Percentiles rank a stretch among this genome's conserved stretches.
Conservation (phyloP, 2,797 vertebrate species). For the Artibeus jamaicensis region DNA sequence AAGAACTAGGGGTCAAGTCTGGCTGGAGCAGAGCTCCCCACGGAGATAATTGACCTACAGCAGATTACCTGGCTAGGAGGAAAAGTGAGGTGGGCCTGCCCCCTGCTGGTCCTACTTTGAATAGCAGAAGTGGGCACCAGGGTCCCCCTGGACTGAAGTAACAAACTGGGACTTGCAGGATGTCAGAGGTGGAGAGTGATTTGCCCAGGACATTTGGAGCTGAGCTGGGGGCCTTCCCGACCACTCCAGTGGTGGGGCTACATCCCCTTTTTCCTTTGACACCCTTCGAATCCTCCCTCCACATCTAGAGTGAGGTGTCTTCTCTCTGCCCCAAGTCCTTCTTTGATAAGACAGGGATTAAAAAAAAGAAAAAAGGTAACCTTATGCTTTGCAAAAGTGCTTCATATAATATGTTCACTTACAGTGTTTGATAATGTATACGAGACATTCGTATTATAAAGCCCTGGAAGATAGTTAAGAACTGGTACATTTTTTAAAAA, state of each 20-base stretch:
- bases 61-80: neutral
- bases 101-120: slow-evolving; percentile 39
- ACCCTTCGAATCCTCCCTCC: neutral
- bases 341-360: neutral
- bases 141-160: neutral
- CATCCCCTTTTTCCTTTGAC: neutral
- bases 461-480: neutral
- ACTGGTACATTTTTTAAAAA: neutral
- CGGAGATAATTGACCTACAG: neutral
- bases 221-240: neutral
- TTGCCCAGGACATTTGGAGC: neutral
- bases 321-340: neutral
- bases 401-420: neutral
- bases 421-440: neutral
- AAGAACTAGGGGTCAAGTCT: neutral
- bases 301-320: neutral
- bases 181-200: neutral
- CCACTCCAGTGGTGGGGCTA: fast-evolving
- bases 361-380: neutral
- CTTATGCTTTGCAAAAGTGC: neutral
- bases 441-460: neutral
- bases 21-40: neutral
- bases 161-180: neutral
- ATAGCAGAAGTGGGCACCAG: neutral
- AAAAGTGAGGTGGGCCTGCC: slow-evolving; percentile 50